These are phyloP conservation scores for Dolichomitus sp. DNA, from an alignment of 2,888 invertebrate genomes.

Conservation along the genomic window DNA sequence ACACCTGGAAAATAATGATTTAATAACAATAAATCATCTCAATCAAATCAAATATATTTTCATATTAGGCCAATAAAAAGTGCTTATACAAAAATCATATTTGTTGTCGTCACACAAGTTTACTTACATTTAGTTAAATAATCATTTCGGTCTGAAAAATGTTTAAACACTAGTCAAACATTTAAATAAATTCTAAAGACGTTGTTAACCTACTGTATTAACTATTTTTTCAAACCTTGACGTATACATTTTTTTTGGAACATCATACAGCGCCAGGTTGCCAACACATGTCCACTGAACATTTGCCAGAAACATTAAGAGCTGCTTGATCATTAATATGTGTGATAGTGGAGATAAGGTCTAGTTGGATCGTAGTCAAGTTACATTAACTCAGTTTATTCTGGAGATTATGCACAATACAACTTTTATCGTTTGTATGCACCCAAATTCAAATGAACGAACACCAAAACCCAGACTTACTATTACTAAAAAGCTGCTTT, in stretches of 20 bases:
- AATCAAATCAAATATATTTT: not conserved
- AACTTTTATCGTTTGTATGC: not conserved
- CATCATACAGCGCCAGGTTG: not conserved
- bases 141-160: not conserved
- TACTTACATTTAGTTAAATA: not conserved
- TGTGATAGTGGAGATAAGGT: not conserved
- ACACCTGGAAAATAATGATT: not conserved
- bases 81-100: not conserved
- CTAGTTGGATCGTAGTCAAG: constrained; percentile 14
- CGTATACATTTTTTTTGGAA: not conserved
- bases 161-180: not conserved
- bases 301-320: constrained; percentile 3
- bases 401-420: not conserved
- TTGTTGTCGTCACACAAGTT: not conserved
- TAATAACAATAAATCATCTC: not conserved
- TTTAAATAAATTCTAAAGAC: not conserved
- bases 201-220: not conserved
- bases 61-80: not conserved
- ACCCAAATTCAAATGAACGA: not conserved
- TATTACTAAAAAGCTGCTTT: not conserved
- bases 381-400: constrained; percentile 8
- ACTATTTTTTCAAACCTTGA: not conserved
- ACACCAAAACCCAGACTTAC: not conserved
- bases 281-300: not conserved
- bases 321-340: not conserved